These are phyloP conservation scores for Incurvaria masculella DNA, from an alignment of 2,888 invertebrate genomes.

Conservation along the genomic window DNA sequence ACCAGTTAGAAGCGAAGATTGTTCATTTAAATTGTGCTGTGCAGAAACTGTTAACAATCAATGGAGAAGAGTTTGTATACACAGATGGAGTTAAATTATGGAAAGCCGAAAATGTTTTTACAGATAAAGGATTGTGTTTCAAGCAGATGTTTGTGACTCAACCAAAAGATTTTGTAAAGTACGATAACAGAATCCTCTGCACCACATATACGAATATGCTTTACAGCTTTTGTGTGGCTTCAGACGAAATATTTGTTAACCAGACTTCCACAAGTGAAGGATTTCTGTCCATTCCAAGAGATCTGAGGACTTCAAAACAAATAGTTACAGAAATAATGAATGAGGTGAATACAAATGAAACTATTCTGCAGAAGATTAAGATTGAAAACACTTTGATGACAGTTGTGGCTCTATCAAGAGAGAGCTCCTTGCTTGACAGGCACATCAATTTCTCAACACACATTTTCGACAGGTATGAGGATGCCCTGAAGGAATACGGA, in stretches of 20 bases:
- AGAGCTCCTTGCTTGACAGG: constrained; percentile 32
- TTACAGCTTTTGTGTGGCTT: constrained; percentile 28
- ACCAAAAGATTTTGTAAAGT: constrained; percentile 30
- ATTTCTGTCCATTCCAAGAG: constrained; percentile 27
- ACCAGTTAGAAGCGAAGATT: constrained; percentile 18
- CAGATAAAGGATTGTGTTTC: constrained; percentile 22
- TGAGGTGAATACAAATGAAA: constrained; percentile 28
- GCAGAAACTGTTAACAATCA: constrained; percentile 23
- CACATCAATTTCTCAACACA: constrained; percentile 23
- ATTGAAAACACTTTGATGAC: constrained; percentile 32
- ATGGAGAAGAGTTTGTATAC: constrained; percentile 27
- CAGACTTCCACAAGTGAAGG: constrained; percentile 14
- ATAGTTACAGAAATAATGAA: constrained; percentile 27
- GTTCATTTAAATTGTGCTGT: constrained; percentile 35
- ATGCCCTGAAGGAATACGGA: constrained; percentile 24
- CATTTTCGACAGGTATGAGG: constrained; percentile 32
- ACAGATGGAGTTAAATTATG: constrained; percentile 37
- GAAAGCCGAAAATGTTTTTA: constrained; percentile 28
- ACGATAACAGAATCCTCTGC: constrained; percentile 30
- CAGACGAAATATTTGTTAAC: constrained; percentile 23
- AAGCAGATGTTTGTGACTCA: constrained; percentile 28
- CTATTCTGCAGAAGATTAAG: constrained; percentile 23
- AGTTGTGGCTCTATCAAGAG: constrained; percentile 32
- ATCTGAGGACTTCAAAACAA: constrained; percentile 27
- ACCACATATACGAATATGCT: constrained; percentile 33